Evolutionary conservation across 2,888 invertebrate genomes (phyloP), one percentile per base, ranked within the genome.

Genomic region (Tethea ocularis): DNA sequence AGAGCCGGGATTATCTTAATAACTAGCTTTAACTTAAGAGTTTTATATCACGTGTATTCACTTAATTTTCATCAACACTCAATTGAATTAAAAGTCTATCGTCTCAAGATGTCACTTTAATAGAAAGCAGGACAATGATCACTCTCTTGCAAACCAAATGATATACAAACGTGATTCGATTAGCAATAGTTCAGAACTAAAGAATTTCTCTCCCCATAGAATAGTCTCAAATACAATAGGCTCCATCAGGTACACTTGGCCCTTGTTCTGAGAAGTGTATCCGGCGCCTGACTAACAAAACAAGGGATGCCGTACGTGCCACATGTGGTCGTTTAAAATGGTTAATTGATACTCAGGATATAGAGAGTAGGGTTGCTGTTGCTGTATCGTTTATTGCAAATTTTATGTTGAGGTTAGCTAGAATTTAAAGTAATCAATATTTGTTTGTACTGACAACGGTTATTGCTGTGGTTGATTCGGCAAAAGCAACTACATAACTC

Each of bases 241-340:
- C 69, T 65, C 66, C 60, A 63, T 69, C 64, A 72, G 70, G 72
- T 72, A 69, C 65, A 15, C 46, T 20, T 20, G 20, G 20, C 10
- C 46, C 57, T 26, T 53, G 63, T 64, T 56, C 69, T 57, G 29
- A 64, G 69, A 72, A 72, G 67, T 68, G 68, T 71, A 74, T 75
- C 76, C 78, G 77, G 74, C 69, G 70, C 70, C 67, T 62, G 38
- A n/a, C 62, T 63, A 56, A 62, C 57, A 58, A 59, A 67, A 69
- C 61, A 66, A 61, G 69, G 72, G 73, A 71, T 68, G 69, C 58
- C 61, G 65, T 54, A 20, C 46, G 46, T 46, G 52, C 23, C 63
- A 66, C 75, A 77, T 75, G 68, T 71, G 68, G 66, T 57, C 63
- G 66, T 59, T 7, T 65, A 68, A 71, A 62, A 63, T 57, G 20